phyloP scores from a whole-genome alignment of 2,888 invertebrate species.

The Coleophora flavipennella region DNA sequence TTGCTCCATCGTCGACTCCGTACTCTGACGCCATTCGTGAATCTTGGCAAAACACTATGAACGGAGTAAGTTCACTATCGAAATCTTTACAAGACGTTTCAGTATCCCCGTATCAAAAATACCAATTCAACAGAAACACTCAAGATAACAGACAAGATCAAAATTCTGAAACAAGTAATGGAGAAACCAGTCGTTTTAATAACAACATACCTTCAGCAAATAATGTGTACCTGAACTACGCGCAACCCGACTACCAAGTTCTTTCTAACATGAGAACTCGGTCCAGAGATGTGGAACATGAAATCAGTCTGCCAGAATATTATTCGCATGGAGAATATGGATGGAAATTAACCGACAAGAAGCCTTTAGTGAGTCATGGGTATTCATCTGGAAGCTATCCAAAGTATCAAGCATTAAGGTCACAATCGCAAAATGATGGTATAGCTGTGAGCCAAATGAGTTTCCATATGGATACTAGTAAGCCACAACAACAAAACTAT shows the following conservation, averaged over 20 bases:
- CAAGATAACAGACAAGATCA: constrained; percentile 34
- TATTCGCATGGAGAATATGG: constrained; percentile 66
- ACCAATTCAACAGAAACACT: constrained; percentile 32
- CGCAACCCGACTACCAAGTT: constrained; percentile 47
- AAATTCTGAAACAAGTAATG: constrained; percentile 30
- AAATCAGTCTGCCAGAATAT: constrained; percentile 35
- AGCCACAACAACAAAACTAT: constrained; percentile 30
- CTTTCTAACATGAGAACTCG: constrained; percentile 36
- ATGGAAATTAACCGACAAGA: constrained; percentile 60
- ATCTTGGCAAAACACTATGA: constrained; percentile 45
- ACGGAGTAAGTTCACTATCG: constrained; percentile 33
- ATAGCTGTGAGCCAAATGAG: constrained; percentile 49
- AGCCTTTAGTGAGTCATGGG: constrained; percentile 30
- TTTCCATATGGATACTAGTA: constrained; percentile 54
- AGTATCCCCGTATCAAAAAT: constrained; percentile 41
- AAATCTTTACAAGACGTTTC: constrained; percentile 46
- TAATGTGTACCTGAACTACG: constrained; percentile 51
- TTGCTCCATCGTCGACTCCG: constrained; percentile 36
- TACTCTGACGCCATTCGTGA: constrained; percentile 41
- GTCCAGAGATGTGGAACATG: constrained; percentile 43
- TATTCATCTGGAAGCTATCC: constrained; percentile 34
- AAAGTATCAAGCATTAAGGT: constrained; percentile 34
- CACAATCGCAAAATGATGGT: constrained; percentile 29
- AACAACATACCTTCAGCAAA: constrained; percentile 48
- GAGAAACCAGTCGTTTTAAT: constrained; percentile 49